phyloP scores from a whole-genome alignment of 2,797 vertebrate species.

The Anisognathus igniventris region DNA sequence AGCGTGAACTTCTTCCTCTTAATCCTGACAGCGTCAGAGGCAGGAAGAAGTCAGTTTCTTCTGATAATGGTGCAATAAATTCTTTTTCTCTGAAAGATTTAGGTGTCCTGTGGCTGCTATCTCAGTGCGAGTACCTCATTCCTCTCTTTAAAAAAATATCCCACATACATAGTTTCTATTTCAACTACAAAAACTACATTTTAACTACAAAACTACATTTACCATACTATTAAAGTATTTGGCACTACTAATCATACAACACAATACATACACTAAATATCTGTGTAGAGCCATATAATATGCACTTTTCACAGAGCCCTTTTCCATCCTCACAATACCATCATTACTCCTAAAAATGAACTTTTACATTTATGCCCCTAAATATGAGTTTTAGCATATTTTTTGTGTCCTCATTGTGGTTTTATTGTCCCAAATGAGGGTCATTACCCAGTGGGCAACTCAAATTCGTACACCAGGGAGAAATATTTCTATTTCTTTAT shows the following conservation, averaged over 20 bases:
- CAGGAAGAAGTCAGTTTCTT: background rate
- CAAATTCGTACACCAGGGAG: background rate
- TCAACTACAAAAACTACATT: background rate
- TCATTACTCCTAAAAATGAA: background rate
- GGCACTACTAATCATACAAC: background rate
- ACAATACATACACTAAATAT: background rate
- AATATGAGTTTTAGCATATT: background rate
- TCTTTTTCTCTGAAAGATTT: background rate
- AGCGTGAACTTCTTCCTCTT: background rate
- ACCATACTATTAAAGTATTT: background rate
- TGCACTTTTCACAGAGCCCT: background rate
- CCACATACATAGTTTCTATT: background rate
- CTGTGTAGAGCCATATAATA: background rate
- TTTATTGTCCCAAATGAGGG: background rate
- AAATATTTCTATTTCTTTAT: background rate
- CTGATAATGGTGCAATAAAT: background rate
- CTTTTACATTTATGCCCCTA: background rate
- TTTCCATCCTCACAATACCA: background rate
- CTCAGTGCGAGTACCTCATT: background rate
- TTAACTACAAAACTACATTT: background rate
- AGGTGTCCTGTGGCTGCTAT: background rate
- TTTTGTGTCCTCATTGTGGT: background rate
- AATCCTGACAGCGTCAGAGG: background rate
- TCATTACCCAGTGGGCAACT: background rate
- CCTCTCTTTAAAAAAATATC: background rate